phyloP scores from a whole-genome alignment of 2,113 vertebrate genomes.

The Callithrix jacchus region DNA sequence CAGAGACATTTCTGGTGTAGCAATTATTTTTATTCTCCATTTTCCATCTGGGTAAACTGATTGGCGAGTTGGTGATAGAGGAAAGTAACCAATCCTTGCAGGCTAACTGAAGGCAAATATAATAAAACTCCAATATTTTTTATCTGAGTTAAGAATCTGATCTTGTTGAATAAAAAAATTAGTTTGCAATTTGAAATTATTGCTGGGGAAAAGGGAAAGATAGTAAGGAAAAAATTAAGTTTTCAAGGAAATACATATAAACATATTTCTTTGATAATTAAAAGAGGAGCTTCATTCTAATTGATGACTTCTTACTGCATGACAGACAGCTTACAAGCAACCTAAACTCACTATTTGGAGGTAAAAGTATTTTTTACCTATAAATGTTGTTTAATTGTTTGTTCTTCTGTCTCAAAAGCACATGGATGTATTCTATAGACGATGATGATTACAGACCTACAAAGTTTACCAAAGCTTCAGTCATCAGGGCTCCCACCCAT shows the following conservation, averaged over 20 bases:
- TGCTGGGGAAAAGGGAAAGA: neutral
- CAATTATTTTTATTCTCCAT: conserved; percentile 44
- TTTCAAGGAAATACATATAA: conserved; percentile 11
- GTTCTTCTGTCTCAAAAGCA: conserved; percentile 60
- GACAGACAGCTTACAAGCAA: neutral
- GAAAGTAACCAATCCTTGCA: neutral
- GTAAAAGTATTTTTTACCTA: neutral
- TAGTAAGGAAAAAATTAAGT: neutral
- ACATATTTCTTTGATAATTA: conserved; percentile 1
- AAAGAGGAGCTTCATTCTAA: neutral
- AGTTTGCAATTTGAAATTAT: conserved; percentile 6
- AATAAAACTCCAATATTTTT: neutral
- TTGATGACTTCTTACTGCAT: neutral
- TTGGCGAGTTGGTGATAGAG: neutral
- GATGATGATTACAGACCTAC: conserved; percentile 68
- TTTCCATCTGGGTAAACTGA: conserved; percentile 39
- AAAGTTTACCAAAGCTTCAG: conserved; percentile 78
- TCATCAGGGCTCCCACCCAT: conserved; percentile 75
- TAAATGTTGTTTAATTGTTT: conserved; percentile 58
- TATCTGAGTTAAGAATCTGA: conserved; percentile 32
- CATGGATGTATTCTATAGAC: conserved; percentile 48
- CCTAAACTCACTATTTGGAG: neutral
- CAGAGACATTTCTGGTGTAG: conserved; percentile 8
- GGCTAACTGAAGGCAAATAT: conserved; percentile 25
- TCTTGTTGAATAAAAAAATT: conserved; percentile 25